Evolutionary conservation across 2,113 vertebrate species (phyloP), one percentile per base, ranked within the genome.

Genomic region (Heterotilapia buettikoferi): DNA sequence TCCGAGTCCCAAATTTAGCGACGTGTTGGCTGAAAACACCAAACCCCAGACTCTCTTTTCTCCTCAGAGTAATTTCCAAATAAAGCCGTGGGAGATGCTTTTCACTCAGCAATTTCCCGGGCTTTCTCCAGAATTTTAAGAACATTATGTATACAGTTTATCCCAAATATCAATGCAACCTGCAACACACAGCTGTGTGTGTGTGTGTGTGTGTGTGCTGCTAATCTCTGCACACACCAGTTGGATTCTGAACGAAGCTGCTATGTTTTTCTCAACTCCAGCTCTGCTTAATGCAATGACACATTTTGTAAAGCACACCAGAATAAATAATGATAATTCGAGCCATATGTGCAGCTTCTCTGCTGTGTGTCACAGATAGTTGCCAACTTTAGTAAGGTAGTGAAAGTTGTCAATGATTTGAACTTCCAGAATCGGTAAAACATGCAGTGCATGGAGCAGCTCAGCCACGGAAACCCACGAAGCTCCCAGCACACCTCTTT

Each of bases 401-500:
- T 71, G 38, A 71, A 43, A 43, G 66, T 71, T 71, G 5, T 71
- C 36, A 16, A 43, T 43, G 2, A 71, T 71, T 71, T 43, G n/a
- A 45, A 43, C n/a, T 43, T 71, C 2, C 1, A 16, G 38, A 71
- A 71, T 71, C n/a, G 0, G 21, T 71, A 10, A 71, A 43, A 21
- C 38, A 73, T 71, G 13, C 3, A 6, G 12, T 43, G n/a, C 38
- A 43, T 43, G n/a, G 66, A 45, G 66, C 66, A 10, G 1, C 66
- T 45, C 66, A 16, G 5, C 66, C 21, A 4, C 21, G 2, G 38
- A 45, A 71, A 2, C 38, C n/a, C 66, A 45, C 7, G 21, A 45
- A 45, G 66, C 66, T 71, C 38, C 66, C 7, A 0, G n/a, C n/a
- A 1, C 38, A 26, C 66, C 3, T 9, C 0, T 43, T 71, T 0